A percentile compares a stretch with the other conserved stretches of the same genome.
phyloP scores from a whole-genome alignment of 2,113 vertebrate genomes.

The Aix galericulata region DNA sequence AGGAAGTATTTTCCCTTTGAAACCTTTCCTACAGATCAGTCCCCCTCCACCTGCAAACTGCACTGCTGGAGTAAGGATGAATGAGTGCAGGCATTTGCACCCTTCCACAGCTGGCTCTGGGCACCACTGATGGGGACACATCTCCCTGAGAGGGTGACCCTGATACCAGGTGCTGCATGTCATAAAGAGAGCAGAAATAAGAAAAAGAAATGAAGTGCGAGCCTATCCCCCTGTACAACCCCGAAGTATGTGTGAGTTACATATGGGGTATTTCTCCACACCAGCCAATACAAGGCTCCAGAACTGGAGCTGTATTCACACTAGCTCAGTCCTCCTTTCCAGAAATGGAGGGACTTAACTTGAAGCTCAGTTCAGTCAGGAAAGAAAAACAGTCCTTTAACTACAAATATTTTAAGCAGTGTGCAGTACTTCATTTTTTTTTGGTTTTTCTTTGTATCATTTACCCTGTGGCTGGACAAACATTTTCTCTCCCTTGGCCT shows the following conservation, averaged over 20 bases:
- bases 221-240: background rate
- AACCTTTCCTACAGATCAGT: background rate
- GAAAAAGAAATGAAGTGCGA: background rate
- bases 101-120: fast-evolving
- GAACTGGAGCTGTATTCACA: background rate
- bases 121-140: fast-evolving
- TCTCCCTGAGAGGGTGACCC: background rate
- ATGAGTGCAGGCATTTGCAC: background rate
- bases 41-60: fast-evolving
- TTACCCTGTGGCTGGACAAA: slow-evolving; percentile 17
- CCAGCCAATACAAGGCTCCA: background rate
- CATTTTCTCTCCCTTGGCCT: slow-evolving; percentile 2
- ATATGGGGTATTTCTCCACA: background rate
- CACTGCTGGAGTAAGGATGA: fast-evolving
- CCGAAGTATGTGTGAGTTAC: fast-evolving
- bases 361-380: background rate
- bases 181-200: background rate
- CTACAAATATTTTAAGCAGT: background rate
- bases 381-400: background rate
- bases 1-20: background rate
- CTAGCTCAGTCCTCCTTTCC: background rate
- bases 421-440: background rate
- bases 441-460: background rate
- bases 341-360: background rate
- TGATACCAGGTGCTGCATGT: fast-evolving